Conservation (phyloP, 2,113 vertebrate genomes). For the Arothron firmamentum region DNA sequence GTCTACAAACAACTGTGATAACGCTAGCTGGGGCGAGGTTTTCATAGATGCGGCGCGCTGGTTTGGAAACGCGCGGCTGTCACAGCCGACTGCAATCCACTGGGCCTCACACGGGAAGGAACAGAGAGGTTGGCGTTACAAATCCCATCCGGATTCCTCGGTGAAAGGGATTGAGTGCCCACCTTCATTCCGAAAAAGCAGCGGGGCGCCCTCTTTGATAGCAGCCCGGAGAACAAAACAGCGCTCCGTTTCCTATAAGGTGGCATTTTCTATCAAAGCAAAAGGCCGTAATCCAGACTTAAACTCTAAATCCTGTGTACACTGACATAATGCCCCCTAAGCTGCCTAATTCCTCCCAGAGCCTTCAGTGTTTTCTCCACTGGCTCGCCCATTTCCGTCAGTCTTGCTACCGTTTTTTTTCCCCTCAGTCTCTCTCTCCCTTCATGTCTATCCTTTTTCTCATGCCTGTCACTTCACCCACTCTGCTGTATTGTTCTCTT, state of each 20-base stretch:
- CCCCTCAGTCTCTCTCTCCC: slow-evolving; percentile 30
- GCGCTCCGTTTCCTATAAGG: slow-evolving; percentile 58
- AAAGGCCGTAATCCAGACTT: slow-evolving; percentile 75
- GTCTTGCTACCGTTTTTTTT: slow-evolving; percentile 18
- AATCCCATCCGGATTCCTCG: slow-evolving; percentile 54
- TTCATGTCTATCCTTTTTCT: slow-evolving; percentile 35
- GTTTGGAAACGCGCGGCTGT: neutral
- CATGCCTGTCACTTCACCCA: slow-evolving; percentile 51
- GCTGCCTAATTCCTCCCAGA: slow-evolving; percentile 71
- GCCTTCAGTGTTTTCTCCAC: slow-evolving; percentile 60
- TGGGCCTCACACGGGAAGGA: slow-evolving; percentile 27
- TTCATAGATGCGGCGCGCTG: too few relatives aligned
- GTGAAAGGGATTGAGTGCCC: slow-evolving; percentile 51
- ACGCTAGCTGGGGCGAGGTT: slow-evolving; percentile 17
- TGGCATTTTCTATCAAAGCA: slow-evolving; percentile 72
- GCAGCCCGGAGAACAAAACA: slow-evolving; percentile 58
- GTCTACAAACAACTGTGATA: neutral
- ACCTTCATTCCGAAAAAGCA: slow-evolving; percentile 52
- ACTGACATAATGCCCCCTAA: slow-evolving; percentile 75
- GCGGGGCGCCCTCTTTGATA: slow-evolving; percentile 59
- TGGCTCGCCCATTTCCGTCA: slow-evolving; percentile 39
- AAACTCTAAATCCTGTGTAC: slow-evolving; percentile 72
- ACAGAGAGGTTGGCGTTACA: slow-evolving; percentile 36
- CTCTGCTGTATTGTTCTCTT: slow-evolving; percentile 46
- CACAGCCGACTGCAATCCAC: slow-evolving; percentile 25